A percentile compares a stretch with the other conserved stretches of the same genome.
phyloP scores from a whole-genome alignment of 2,797 vertebrate species.

The Serranus cabrilla region DNA sequence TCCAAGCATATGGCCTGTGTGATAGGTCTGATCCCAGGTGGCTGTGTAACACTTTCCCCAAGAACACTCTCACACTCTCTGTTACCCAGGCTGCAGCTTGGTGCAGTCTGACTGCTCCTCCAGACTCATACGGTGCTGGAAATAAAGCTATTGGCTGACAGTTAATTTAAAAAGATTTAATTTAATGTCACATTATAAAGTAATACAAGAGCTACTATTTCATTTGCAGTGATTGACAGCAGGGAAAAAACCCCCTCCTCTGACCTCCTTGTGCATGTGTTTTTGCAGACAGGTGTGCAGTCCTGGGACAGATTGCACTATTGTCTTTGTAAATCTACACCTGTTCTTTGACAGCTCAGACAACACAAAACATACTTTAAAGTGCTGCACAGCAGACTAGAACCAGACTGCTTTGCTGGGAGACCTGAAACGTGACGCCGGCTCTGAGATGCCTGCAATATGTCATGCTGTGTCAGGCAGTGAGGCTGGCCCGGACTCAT shows the following conservation, averaged over 20 bases:
- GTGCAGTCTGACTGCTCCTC: slow-evolving; percentile 8
- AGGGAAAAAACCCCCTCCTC: neutral
- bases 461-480: slow-evolving; percentile 69
- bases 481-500: slow-evolving; percentile 19
- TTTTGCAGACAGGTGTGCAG: slow-evolving; percentile 68
- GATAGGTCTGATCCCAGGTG: slow-evolving; percentile 54
- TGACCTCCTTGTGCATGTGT: slow-evolving; percentile 29
- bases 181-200: slow-evolving; percentile 21
- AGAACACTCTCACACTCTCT: slow-evolving; percentile 15
- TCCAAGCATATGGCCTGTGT: slow-evolving; percentile 53
- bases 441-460: slow-evolving; percentile 57
- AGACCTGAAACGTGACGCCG: slow-evolving; percentile 70
- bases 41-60: slow-evolving; percentile 21
- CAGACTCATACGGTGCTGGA: neutral
- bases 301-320: slow-evolving; percentile 46
- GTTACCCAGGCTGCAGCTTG: slow-evolving; percentile 1
- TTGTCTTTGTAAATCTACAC: slow-evolving; percentile 74
- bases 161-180: neutral
- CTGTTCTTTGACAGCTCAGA: slow-evolving; percentile 68
- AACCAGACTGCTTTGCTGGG: slow-evolving; percentile 49
- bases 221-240: slow-evolving; percentile 35
- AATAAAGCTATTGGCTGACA: neutral
- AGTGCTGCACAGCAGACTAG: slow-evolving; percentile 51
- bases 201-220: slow-evolving; percentile 24
- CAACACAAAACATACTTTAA: slow-evolving; percentile 73